phyloP scores from a whole-genome alignment of 2,797 vertebrate species.

The Apogon talboti region DNA sequence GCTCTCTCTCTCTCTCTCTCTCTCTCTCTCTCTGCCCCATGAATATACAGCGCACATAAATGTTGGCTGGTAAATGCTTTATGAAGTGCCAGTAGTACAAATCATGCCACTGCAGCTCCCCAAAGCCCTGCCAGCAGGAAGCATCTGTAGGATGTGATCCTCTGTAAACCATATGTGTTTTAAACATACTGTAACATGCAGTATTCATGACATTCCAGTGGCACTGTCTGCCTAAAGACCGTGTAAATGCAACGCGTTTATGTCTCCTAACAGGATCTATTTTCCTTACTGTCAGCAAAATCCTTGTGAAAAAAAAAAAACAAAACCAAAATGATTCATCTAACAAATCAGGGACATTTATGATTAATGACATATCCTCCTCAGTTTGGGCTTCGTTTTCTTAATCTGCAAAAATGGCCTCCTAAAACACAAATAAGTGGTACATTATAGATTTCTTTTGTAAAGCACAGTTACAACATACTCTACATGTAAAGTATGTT shows the following conservation, averaged over 20 bases:
- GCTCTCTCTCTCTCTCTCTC: slow-evolving; percentile 30
- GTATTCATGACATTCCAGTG: slow-evolving; percentile 68
- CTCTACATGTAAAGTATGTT: no score
- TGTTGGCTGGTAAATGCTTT: slow-evolving; percentile 73
- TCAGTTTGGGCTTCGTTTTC: no score
- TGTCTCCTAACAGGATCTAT: not conserved
- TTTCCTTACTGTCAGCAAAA: no score
- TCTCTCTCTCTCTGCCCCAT: slow-evolving; percentile 30
- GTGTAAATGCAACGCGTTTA: slow-evolving; percentile 26
- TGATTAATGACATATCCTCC: no score
- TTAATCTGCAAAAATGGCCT: no score
- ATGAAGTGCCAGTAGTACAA: slow-evolving; percentile 71
- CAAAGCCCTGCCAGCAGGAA: slow-evolving; percentile 70
- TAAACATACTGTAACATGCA: slow-evolving; percentile 71
- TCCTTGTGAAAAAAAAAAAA: no score
- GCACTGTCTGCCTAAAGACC: slow-evolving; percentile 56
- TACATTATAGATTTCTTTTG: no score
- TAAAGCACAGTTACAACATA: no score
- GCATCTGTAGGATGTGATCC: slow-evolving; percentile 71
- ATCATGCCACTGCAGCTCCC: slow-evolving; percentile 61
- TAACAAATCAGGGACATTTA: no score
- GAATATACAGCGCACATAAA: slow-evolving; percentile 55
- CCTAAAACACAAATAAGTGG: no score
- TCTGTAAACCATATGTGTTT: slow-evolving; percentile 70
- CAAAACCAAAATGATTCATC: no score